These are phyloP conservation scores for Macaca nemestrina DNA, from an alignment of 2,113 vertebrate genomes.

Conservation along the genomic window DNA sequence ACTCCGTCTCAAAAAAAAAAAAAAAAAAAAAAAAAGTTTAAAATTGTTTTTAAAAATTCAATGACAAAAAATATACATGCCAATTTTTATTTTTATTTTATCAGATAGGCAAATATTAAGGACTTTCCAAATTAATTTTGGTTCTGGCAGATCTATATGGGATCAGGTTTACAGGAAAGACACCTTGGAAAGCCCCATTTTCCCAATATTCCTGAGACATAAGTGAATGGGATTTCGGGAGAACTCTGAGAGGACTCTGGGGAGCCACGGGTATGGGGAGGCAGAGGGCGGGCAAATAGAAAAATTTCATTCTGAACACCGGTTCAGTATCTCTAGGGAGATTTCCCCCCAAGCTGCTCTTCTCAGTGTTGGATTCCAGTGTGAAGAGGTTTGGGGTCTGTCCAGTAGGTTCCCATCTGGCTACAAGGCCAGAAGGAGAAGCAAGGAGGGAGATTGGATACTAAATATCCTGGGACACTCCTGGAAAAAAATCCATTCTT, in stretches of 20 bases:
- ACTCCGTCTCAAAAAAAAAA: too few relatives aligned
- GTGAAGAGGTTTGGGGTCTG: neutral
- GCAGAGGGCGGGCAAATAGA: neutral
- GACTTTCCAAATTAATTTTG: neutral
- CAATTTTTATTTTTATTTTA: conserved; percentile 6
- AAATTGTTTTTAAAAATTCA: neutral
- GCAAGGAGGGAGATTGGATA: neutral
- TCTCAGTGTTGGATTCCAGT: neutral
- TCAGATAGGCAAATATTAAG: neutral
- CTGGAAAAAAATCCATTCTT: neutral
- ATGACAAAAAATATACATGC: neutral
- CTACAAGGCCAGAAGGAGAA: neutral
- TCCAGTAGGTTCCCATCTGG: neutral
- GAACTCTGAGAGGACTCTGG: neutral
- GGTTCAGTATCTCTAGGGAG: neutral
- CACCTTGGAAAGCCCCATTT: neutral
- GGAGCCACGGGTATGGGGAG: neutral
- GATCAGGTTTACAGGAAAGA: neutral
- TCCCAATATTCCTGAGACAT: neutral
- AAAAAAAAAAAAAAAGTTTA: too few relatives aligned
- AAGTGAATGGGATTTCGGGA: neutral
- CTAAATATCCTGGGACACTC: neutral
- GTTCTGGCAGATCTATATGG: neutral
- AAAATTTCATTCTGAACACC: neutral
- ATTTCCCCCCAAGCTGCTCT: too few relatives aligned